Base-by-base conservation (phyloP, 2,797 vertebrate species). In the Acrossocheilus fasciatus region DNA sequence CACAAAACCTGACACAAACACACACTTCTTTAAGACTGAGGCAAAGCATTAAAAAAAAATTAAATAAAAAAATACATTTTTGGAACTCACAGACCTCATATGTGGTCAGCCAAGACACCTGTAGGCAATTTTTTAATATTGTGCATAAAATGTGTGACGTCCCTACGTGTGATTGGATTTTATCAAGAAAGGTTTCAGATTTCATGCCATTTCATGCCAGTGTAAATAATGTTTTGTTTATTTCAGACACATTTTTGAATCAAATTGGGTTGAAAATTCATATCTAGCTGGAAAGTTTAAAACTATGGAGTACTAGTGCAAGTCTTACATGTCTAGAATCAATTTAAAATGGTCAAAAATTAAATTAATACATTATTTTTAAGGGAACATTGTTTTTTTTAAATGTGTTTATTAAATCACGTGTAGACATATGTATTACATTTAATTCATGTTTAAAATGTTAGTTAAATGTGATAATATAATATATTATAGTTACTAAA, bases 1-100 rank as follows among this genome's bases (percentile, higher is more conserved):
- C 97, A 96, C 91, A 99, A 94, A 81, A 99, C 96, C 98, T 99
- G 94, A 91, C 76, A 87, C 74, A 91, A 78, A 79, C 52, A 75
- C 41, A 86, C 15, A 74, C 17, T 50, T 62, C 36, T 62, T 43
- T 80, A 26, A 59, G 50, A 57, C 34, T 15, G 15, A 43, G 45
- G 45, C 12, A 41, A 39, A 83, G 45, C 54, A 47, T 52, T 52
- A 12, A 20, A 59, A 36, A 36, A 36, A 36, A 36, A 36, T 4
- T 3, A 3, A 34, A 36, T 30, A 85, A 59, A 68, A 36, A 5
- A 0, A 6, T 23, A 4, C 43, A 30, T 30, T 47, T n/a, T 20
- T 77, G 26, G 26, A n/a, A 39, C 20, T 41, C 36, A 34, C 26
- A 34, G 43, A 26, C 14, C 7, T 30, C 5, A 30, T n/a, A 10